Conservation (phyloP, 2,888 invertebrate species). For the Folsomia manolachei region DNA sequence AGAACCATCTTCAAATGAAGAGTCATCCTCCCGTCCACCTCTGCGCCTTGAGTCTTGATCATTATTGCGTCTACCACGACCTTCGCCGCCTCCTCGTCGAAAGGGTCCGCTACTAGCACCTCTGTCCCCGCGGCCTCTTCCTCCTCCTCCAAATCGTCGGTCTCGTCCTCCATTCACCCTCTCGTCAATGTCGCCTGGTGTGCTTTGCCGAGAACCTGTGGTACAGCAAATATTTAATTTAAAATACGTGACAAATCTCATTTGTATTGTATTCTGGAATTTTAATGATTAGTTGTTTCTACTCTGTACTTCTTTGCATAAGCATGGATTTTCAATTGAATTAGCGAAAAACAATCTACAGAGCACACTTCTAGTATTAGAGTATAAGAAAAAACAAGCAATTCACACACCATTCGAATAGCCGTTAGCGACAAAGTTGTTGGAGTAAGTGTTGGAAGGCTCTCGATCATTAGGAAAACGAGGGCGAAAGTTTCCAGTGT, state of each 20-base stretch:
- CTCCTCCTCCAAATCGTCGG: slow-evolving; percentile 35
- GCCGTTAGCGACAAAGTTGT: slow-evolving; percentile 16
- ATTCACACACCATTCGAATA: slow-evolving; percentile 25
- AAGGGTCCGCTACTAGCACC: slow-evolving; percentile 34
- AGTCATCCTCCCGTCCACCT: slow-evolving; percentile 42
- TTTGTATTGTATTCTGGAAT: too few relatives aligned
- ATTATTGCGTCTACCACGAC: slow-evolving; percentile 28
- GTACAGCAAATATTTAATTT: not conserved
- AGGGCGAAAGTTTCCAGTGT: slow-evolving; percentile 26
- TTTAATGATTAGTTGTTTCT: too few relatives aligned
- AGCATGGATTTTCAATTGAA: not conserved
- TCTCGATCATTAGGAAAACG: slow-evolving; percentile 30
- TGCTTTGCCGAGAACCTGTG: slow-evolving; percentile 47
- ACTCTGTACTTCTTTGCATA: not conserved
- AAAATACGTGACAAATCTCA: not conserved
- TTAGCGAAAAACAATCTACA: slow-evolving; percentile 1
- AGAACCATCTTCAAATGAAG: slow-evolving; percentile 37
- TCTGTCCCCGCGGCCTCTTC: slow-evolving; percentile 37
- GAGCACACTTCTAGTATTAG: not conserved
- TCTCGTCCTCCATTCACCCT: slow-evolving; percentile 34
- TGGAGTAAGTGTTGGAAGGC: slow-evolving; percentile 18
- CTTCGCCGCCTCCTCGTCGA: slow-evolving; percentile 29
- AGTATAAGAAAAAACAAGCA: not conserved
- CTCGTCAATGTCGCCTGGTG: slow-evolving; percentile 50
- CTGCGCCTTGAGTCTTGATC: slow-evolving; percentile 42